Conservation (phyloP, 2,888 invertebrate genomes). For the Rhamnusium bicolor region DNA sequence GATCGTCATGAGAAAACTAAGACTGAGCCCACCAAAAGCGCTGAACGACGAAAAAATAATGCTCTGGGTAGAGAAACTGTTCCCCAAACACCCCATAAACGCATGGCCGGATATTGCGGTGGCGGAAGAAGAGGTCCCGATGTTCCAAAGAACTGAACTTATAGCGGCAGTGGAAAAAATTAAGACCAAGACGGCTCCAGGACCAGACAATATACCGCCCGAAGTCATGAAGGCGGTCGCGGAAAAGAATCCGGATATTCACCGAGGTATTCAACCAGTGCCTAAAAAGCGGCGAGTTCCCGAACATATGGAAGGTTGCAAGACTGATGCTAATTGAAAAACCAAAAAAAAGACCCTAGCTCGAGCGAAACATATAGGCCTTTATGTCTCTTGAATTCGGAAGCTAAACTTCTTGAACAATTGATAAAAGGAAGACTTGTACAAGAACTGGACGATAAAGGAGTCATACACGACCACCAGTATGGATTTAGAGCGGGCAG, state of each 20-base stretch:
- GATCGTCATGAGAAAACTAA: slow-evolving; percentile 2
- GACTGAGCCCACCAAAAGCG: not conserved
- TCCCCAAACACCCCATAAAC: not conserved
- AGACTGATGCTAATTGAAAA: not conserved
- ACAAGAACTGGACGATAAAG: not conserved
- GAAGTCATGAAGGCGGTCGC: not conserved
- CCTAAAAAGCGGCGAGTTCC: not conserved
- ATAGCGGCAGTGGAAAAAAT: not conserved
- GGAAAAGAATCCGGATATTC: not conserved
- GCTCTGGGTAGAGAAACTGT: not conserved
- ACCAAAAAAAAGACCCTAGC: not conserved
- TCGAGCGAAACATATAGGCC: not conserved
- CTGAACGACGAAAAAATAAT: not conserved
- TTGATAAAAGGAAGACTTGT: not conserved
- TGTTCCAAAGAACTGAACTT: not conserved
- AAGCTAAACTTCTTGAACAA: not conserved
- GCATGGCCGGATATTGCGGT: not conserved
- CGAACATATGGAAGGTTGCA: not conserved
- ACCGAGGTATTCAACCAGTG: not conserved
- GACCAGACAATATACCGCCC: not conserved
- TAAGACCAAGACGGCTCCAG: not conserved
- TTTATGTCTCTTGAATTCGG: not conserved
- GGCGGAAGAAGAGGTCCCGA: not conserved
- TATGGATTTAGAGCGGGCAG: not conserved
- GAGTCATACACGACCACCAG: not conserved